These are phyloP conservation scores for Euura saliciscinereae DNA, from an alignment of 1,140 invertebrate species.

Conservation along the genomic window DNA sequence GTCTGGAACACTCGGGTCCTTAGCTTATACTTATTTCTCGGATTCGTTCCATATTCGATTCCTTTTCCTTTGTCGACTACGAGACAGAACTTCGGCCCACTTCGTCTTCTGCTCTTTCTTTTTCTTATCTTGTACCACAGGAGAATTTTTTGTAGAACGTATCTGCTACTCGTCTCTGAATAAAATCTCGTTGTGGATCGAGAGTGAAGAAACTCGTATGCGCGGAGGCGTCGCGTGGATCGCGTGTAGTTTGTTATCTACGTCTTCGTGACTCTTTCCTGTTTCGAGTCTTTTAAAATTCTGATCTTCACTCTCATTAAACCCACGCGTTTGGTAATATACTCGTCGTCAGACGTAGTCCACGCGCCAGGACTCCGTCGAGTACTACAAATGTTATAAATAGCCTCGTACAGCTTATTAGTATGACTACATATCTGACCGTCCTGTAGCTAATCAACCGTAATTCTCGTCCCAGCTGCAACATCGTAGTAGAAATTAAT, in stretches of 20 bases:
- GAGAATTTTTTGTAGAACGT: neutral
- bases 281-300: neutral
- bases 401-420: neutral
- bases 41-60: no score
- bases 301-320: conserved; percentile 5
- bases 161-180: neutral
- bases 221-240: neutral
- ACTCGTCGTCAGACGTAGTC: neutral
- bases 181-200: neutral
- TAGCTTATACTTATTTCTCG: no score
- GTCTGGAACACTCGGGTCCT: neutral
- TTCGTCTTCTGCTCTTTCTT: no score
- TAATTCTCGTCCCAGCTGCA: neutral
- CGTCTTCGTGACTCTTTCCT: neutral
- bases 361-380: neutral
- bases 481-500: neutral
- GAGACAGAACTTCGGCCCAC: neutral
- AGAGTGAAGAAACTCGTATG: neutral
- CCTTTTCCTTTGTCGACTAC: no score
- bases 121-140: neutral
- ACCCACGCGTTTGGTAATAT: conserved; percentile 2
- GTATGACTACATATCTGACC: neutral
- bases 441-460: neutral
- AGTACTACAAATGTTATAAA: neutral
- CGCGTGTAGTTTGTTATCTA: neutral